These are phyloP conservation scores for Zophobas morio DNA, from an alignment of 1,140 invertebrate species.

Conservation along the genomic window DNA sequence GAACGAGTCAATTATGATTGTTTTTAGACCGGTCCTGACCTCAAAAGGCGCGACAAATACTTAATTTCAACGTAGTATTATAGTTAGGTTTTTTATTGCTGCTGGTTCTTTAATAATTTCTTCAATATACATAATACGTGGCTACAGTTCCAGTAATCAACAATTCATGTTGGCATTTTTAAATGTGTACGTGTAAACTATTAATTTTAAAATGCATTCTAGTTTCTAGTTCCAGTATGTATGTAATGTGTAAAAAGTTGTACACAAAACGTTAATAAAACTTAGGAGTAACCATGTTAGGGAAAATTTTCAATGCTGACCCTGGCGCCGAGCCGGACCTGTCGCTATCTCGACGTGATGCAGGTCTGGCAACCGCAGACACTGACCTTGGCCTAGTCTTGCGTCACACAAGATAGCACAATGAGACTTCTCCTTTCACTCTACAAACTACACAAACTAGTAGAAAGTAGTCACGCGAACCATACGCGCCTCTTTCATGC, in stretches of 20 bases:
- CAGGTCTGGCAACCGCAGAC: too few species aligned
- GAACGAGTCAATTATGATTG: conserved; percentile 36
- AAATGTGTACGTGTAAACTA: conserved; percentile 43
- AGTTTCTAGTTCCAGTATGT: conserved; percentile 45
- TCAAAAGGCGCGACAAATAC: conserved; percentile 23
- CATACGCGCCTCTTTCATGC: neutral
- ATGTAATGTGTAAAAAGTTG: conserved; percentile 47
- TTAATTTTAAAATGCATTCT: conserved; percentile 29
- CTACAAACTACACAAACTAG: conserved; percentile 5
- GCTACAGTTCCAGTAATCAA: conserved; percentile 7
- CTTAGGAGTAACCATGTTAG: conserved; percentile 26
- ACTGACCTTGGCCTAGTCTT: conserved; percentile 13
- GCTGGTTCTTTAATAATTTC: conserved; percentile 4
- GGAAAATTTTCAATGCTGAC: neutral
- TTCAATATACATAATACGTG: neutral
- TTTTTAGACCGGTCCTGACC: conserved; percentile 22
- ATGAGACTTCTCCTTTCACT: conserved; percentile 28
- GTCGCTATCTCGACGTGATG: neutral
- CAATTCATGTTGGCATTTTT: conserved; percentile 39
- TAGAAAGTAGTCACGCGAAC: neutral
- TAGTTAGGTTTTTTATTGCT: conserved; percentile 33
- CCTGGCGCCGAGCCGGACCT: neutral
- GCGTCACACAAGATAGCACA: conserved; percentile 33
- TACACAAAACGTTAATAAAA: conserved; percentile 45
- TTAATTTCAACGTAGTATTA: conserved; percentile 40